Evolutionary conservation across 2,888 invertebrate species (phyloP), one percentile per base, ranked within the genome.

Genomic region (Erpobdella octoculata): DNA sequence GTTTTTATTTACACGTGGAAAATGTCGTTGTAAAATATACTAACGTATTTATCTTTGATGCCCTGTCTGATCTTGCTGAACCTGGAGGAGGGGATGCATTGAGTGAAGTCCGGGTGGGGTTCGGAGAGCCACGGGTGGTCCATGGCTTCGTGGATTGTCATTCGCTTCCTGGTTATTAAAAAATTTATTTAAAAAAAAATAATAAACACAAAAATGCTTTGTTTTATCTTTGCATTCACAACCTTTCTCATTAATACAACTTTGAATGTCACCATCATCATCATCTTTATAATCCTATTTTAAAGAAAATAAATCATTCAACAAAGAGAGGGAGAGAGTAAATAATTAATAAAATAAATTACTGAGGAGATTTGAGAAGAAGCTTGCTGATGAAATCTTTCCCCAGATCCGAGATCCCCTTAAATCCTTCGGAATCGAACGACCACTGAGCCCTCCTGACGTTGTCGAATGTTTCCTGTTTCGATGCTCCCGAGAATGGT

Each of bases 371-470:
- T 85, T 95, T 96, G 74, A 94, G 86, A 18, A 99, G 87, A 74
- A 99, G 87, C 80, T 91, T 88, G 77, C 90, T 88, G 83, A 99
- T 98, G 85, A 99, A 99, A 86, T 98, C 98, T 86, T 92, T 96
- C 79, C 91, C 98, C 83, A 96, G 93, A 71, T 92, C 92, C 0
- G 97, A 97, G 70, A 99, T 93, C 80, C 90, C 89, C 33, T 88
- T 86, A 87, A 99, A 99, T 9, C 93, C 90, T 79, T 95, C 93
- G 81, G 91, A 90, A 81, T 98, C 97, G 85, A 99, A 97, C 87
- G 94, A 93, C 97, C 97, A 97, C 84, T 97, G 95, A 83, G 97
- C 96, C 12, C 92, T 91, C 84, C 94, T 94, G 18, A 99, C 97
- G 83, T 98, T 97, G 86, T 94, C 94, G 76, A 98, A 85, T 0